Percentiles rank a stretch among this genome's conserved stretches.
Conservation (phyloP, 1,140 invertebrate genomes). For the Drosophila carrolli region DNA sequence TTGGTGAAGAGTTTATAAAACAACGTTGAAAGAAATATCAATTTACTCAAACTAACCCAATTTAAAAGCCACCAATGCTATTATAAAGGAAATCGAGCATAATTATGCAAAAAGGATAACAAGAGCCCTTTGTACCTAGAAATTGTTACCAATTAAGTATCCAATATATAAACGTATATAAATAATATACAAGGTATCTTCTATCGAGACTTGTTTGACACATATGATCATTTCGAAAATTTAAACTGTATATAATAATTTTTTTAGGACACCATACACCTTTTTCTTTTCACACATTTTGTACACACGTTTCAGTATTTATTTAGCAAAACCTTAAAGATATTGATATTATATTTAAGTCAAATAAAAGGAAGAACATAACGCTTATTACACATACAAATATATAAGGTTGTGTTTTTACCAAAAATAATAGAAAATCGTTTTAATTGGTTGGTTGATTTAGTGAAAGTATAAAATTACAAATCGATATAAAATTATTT, state of each 20-base stretch:
- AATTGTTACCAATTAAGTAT: slow-evolving; percentile 70
- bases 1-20: slow-evolving; percentile 80
- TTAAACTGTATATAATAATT: slow-evolving; percentile 65
- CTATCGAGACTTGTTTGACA: slow-evolving; percentile 44
- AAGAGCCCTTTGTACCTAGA: slow-evolving; percentile 71
- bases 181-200: slow-evolving; percentile 37
- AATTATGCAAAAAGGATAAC: slow-evolving; percentile 40
- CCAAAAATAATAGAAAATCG: slow-evolving; percentile 43
- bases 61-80: slow-evolving; percentile 39
- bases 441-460: background rate
- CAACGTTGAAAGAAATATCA: slow-evolving; percentile 62
- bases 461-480: no score
- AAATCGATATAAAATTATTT: no score
- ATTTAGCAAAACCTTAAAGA: slow-evolving; percentile 70
- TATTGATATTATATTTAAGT: slow-evolving; percentile 76
- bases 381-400: slow-evolving; percentile 75
- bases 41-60: slow-evolving; percentile 48
- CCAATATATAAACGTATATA: slow-evolving; percentile 52
- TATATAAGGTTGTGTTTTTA: slow-evolving; percentile 70
- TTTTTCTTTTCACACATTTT: slow-evolving; percentile 61
- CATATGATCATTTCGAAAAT: slow-evolving; percentile 59
- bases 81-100: slow-evolving; percentile 34
- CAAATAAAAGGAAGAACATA: slow-evolving; percentile 77
- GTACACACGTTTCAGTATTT: slow-evolving; percentile 79
- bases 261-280: slow-evolving; percentile 49